Base-by-base conservation (phyloP, 1,140 invertebrate species). In the Campodea augens region DNA sequence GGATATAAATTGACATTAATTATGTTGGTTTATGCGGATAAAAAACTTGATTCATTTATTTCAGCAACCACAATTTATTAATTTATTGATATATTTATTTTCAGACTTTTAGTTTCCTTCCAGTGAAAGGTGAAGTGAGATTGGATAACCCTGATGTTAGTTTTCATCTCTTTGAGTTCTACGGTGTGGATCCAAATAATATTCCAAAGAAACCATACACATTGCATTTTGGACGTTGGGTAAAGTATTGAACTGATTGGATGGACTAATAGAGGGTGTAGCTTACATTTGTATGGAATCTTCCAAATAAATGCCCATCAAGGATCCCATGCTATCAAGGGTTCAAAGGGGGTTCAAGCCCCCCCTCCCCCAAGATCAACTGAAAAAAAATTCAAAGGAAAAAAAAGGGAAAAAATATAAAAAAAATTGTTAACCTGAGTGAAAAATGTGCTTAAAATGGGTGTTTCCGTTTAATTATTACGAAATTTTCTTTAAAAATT, bases 121-220 rank as follows among this genome's bases (percentile, higher is more conserved):
- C 82, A 4, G 63, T 90, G 23, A 61, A 78, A 58, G 89, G 88
- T 1, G 64, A 70, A 38, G 83, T 93, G 0, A 76, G 80, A 52
- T 65, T 96, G 18, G 83, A 78, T 52, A 70, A 81, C 63, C 86
- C 89, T n/a, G 76, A 85, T 54, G 66, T 77, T 13, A 75, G 65
- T 47, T 73, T 90, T 48, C 73, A 75, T 52, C 80, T 88, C 49
- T 71, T 92, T 48, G 88, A 93, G 59, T 88, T 84, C 65, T 93
- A 86, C 72, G 87, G 86, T 27, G 57, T 75, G 19, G 72, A 85
- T 60, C 71, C 78, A 12, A 78, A 77, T 51, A 68, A 67, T 56
- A 73, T 78, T 32, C 80, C 83, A 7, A 66, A 74, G 32, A 43
- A 75, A 42, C 86, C 88, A 24, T 65, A 74, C 57, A 66, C 78